Conservation (phyloP, 1,140 invertebrate genomes). For the Bombus confusus region DNA sequence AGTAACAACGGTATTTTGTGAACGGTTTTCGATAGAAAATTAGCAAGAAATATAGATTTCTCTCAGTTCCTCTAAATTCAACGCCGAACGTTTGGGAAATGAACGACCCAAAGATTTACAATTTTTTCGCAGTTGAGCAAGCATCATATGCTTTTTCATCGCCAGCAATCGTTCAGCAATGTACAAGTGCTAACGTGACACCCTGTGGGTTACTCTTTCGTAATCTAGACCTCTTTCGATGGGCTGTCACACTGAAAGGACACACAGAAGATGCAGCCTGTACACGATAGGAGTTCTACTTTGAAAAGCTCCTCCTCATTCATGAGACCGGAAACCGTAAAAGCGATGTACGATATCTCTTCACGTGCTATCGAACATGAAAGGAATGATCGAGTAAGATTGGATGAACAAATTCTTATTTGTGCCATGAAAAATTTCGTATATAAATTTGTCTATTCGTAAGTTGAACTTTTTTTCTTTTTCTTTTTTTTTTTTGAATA, state of each 20-base stretch:
- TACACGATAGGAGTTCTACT: background rate
- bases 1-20: background rate
- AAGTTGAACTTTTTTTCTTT: background rate
- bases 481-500: too few species aligned
- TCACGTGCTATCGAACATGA: background rate
- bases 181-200: conserved; percentile 48
- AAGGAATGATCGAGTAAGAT: background rate
- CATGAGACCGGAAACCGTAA: background rate
- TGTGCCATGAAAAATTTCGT: background rate
- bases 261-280: conserved; percentile 52
- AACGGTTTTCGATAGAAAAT: conserved; percentile 27
- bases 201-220: conserved; percentile 54
- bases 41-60: conserved; percentile 29
- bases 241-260: conserved; percentile 37
- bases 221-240: conserved; percentile 33
- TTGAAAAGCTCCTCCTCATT: background rate
- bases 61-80: conserved; percentile 6
- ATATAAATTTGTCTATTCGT: background rate
- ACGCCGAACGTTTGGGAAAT: conserved; percentile 36
- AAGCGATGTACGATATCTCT: background rate
- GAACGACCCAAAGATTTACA: conserved; percentile 49
- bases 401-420: background rate
- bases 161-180: conserved; percentile 19
- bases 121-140: conserved; percentile 46
- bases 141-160: conserved; percentile 34